Conservation (phyloP, 1,140 invertebrate species). For the Sinella curviseta region DNA sequence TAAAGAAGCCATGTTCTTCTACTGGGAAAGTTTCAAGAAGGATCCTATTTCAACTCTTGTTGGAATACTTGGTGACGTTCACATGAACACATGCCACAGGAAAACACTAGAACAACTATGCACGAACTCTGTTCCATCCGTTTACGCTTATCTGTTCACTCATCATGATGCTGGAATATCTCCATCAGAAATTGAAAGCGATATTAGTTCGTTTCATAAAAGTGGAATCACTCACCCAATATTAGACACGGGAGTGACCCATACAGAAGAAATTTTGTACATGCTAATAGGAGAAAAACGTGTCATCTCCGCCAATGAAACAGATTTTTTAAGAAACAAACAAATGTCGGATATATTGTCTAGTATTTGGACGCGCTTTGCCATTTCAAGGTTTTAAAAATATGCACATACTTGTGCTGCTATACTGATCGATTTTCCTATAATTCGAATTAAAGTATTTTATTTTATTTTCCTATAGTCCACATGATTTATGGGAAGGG, state of each 20-base stretch:
- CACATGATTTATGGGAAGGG: too few relatives aligned
- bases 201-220: not conserved
- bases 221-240: not conserved
- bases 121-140: not conserved
- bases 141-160: not conserved
- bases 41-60: not conserved
- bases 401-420: too few relatives aligned
- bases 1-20: not conserved
- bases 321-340: not conserved
- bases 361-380: not conserved
- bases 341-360: not conserved
- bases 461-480: too few relatives aligned
- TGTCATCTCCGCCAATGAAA: not conserved
- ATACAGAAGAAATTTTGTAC: constrained; percentile 10
- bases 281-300: not conserved
- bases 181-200: not conserved
- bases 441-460: too few relatives aligned
- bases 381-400: not conserved
- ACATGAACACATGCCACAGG: not conserved
- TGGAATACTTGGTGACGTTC: not conserved
- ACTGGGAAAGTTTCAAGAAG: not conserved
- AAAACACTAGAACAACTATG: not conserved
- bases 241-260: not conserved
- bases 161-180: not conserved
- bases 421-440: too few relatives aligned